Evolutionary conservation across 2,113 vertebrate species (phyloP), one percentile per base, ranked within the genome.

Genomic region (Speoplatyrhinus poulsoni): DNA sequence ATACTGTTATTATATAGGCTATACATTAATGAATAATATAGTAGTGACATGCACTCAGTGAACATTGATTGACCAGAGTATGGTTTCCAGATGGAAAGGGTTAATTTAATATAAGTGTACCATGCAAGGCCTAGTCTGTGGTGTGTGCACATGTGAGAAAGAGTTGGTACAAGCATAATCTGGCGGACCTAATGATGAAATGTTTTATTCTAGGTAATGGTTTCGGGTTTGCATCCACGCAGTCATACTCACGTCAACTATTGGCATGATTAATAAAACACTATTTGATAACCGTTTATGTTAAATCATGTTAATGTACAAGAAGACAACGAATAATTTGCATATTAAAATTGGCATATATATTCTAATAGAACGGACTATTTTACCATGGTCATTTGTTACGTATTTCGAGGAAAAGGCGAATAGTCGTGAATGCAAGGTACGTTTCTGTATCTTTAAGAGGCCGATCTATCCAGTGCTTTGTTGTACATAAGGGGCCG

Each of bases 401-500:
- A 41, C 26, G 26, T 26, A 26, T 2, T n/a, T 47, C 46, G 1
- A 60, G n/a, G 53, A 67, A 16, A 65, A 33, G 46, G 19, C 11
- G 56, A 55, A 6, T 58, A 36, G 50, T 60, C 53, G 36, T 66
- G 58, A 54, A 33, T 13, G 59, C 6, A 6, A 8, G 33, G 53
- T 47, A 26, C 49, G 49, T 6, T 46, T 52, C 61, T 79, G 36
- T 74, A 50, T 84, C 87, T 93, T 92, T 90, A 91, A 92, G 88
- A 87, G 84, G 85, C 84, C 65, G 82, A 69, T 52, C 67, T 15
- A 77, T 32, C 63, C 68, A 62, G 65, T 17, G 73, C 85, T 86
- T 73, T 84, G 75, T 85, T 72, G 73, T 75, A 59, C 74, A 66
- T 73, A 60, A 79, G 72, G 69, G 76, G 62, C 72, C 59, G n/a